Base-by-base conservation (phyloP, 2,888 invertebrate genomes). In the Norana najaformis region DNA sequence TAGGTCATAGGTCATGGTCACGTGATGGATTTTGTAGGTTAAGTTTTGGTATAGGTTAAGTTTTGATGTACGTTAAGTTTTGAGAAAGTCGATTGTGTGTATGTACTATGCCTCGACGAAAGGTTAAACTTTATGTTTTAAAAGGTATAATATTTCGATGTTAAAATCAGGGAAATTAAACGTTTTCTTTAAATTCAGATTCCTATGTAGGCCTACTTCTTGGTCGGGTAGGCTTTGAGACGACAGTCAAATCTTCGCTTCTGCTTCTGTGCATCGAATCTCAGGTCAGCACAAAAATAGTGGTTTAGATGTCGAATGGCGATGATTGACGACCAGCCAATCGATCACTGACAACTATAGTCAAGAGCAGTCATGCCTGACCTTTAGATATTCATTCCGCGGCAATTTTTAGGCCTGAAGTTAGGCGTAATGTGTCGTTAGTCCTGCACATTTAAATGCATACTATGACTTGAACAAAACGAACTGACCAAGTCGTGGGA, bases 381-480 rank as follows among this genome's bases (percentile, higher is more conserved):
- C 69, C n/a, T 69, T n/a, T 69, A n/a, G 69, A 69, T 69, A 69
- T n/a, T 69, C n/a, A n/a, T 69, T n/a, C n/a, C n/a, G 69, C n/a
- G 8, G 53, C 53, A 3, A 23, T 23, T 30, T 53, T 1, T 30
- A 53, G 53, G 53, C 13, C 69, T n/a, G 30, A 30, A 8, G 0
- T 69, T 30, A 69, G n/a, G 3, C 47, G 3, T 30, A 5, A 69
- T 69, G n/a, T n/a, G 13, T n/a, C n/a, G 13, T 13, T n/a, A 16
- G 69, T 69, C 69, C n/a, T n/a, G 30, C 69, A n/a, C 30, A 16
- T 6, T 3, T n/a, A 8, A n/a, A 16, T 11, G 5, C 69, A 69
- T 69, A n/a, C n/a, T 69, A 30, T 23, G 30, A 69, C 30, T 30
- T n/a, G 1, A 69, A n/a, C 47, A 30, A 69, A 69, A n/a, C 69